Evolutionary conservation across 2,113 vertebrate genomes (phyloP), one percentile per base, ranked within the genome.

Genomic region (Sorex araneus): DNA sequence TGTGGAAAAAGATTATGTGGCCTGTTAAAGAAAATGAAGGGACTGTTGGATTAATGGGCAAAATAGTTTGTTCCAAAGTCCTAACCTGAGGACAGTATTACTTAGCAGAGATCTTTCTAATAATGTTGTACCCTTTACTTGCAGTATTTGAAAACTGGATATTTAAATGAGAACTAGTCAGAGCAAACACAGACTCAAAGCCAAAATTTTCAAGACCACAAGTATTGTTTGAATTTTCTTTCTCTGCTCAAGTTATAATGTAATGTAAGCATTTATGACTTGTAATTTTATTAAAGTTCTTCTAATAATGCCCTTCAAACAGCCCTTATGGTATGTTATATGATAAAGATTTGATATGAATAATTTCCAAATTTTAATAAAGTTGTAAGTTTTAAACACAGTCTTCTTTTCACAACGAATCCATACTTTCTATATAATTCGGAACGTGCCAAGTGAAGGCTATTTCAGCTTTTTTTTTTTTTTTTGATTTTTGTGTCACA

Each of bases 381-480:
- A 43, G 79, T 50, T 40, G 25, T 15, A 89, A 21, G 7, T 12
- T 84, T 79, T 80, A 18, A 64, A 78, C 66, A 50, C 10, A 84
- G 16, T 9, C 25, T 84, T 36, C n/a, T 6, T 40, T 57, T 84
- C 89, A 89, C n/a, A 84, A 2, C 74, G 75, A 89, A 30, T 82
- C 43, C 40, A 63, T 63, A 34, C 36, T 67, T 19, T 32, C n/a
- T 19, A 32, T 79, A 30, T 34, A 73, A 32, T 40, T 74, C 63
- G 71, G 25, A 80, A 23, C 32, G 32, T 80, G 23, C 54, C 6
- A 30, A 74, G 6, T 69, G 66, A 84, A 23, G 75, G n/a, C 1
- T 89, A 2, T 47, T 85, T 89, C 11, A 34, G 47, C 27, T 63
- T 81, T 81, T 89, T n/a, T n/a, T n/a, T n/a, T n/a, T n/a, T n/a